Base-by-base conservation (phyloP, 2,797 vertebrate species). In the Lepus townsendii region DNA sequence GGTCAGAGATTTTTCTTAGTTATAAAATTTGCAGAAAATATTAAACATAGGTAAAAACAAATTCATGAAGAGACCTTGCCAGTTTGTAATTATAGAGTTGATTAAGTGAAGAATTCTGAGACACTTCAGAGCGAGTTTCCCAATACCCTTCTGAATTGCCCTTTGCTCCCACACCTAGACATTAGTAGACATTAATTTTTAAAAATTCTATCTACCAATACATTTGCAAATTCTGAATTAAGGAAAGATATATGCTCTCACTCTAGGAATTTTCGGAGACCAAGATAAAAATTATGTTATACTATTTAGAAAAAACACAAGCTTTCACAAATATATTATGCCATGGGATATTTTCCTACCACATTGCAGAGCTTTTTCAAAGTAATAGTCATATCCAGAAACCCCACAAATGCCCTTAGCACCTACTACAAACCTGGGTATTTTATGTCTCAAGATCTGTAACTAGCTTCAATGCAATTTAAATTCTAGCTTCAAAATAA, bases 1-100 rank as follows among this genome's bases (percentile, higher is more conserved):
- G 20, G 11, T 5, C 24, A 38, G 60, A 4, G 1, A 72, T 71
- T 90, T 52, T 76, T 38, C 72, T 65, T 73, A 7, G 32, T 75
- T 87, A 63, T 22, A 68, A 80, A 79, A 88, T 80, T 82, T 96
- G 1, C 47, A 95, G 54, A 90, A 91, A 80, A 32, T n/a, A 88
- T 57, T 88, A 92, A 79, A 54, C 14, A 68, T 85, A 84, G 88
- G 26, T 83, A 52, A 80, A 57, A 83, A n/a, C 0, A 91, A 83
- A 88, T 80, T 89, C 6, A 83, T 63, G 12, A 91, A 60, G 10
- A 76, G 20, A 16, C 3, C 30, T 6, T 60, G 4, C n/a, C 27
- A 57, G 57, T 72, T 71, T 91, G 0, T 76, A 86, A 91, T 54
- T 71, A 20, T 27, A 68, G 7, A 72, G 17, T 62, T 66, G 26